A percentile compares a stretch with the other conserved stretches of the same genome.
phyloP scores from a whole-genome alignment of 2,888 invertebrate species.

The Andrena flavipes region DNA sequence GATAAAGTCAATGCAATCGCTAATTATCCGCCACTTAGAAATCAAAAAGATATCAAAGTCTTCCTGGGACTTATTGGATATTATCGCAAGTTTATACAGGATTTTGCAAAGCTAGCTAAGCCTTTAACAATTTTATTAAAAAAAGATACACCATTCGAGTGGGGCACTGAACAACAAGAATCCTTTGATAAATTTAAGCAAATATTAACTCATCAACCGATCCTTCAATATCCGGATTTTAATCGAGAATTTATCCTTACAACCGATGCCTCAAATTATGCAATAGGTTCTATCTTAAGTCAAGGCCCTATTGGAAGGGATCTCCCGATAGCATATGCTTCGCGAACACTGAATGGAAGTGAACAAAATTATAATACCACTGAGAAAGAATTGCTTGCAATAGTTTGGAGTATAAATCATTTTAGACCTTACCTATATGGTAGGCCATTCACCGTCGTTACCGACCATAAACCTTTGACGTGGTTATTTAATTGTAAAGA shows the following conservation, averaged over 20 bases:
- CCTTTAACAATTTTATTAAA: constrained; percentile 6
- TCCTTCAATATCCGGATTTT: constrained; percentile 31
- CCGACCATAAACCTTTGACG: too few species aligned
- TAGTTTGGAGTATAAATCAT: too few species aligned
- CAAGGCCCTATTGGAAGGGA: not conserved
- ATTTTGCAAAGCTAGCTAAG: not conserved
- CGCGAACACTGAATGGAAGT: not conserved
- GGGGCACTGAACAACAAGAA: not conserved
- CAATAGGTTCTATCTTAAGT: constrained; percentile 23
- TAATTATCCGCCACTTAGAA: too few species aligned
- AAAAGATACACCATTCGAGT: constrained; percentile 6
- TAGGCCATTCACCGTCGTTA: too few species aligned
- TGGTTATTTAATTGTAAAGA: too few species aligned
- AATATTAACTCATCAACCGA: constrained; percentile 11
- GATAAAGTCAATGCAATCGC: too few species aligned
- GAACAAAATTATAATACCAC: too few species aligned
- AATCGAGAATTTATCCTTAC: constrained; percentile 16
- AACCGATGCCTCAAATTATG: constrained; percentile 21
- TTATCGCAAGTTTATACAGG: not conserved
- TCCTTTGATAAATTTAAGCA: constrained; percentile 13
- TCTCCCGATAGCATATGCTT: constrained; percentile 21
- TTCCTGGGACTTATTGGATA: not conserved
- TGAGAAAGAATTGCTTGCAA: too few species aligned
- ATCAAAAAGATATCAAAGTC: not conserved
- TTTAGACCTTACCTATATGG: too few species aligned